These are phyloP conservation scores for Phyllostomus hastatus DNA, from an alignment of 2,113 vertebrate genomes.

Conservation along the genomic window DNA sequence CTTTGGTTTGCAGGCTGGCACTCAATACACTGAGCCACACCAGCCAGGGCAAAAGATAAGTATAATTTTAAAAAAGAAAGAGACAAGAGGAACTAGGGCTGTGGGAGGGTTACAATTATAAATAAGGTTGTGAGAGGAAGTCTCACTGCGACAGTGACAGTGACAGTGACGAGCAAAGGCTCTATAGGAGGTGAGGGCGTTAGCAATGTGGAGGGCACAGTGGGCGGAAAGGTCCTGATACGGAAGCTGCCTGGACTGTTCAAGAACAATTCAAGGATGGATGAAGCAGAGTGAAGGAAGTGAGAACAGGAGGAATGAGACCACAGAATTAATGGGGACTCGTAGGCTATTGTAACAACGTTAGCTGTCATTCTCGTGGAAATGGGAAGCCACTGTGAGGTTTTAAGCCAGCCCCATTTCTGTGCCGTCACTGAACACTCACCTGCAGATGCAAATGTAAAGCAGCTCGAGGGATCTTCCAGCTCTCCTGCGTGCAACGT, in stretches of 20 bases:
- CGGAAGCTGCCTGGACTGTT: neutral
- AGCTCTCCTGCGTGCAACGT: conserved; percentile 55
- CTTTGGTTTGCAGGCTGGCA: too few species aligned
- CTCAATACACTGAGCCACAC: too few species aligned
- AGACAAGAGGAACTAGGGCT: neutral
- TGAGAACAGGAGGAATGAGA: neutral
- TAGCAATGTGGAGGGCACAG: too few species aligned
- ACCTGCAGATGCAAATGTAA: conserved; percentile 73
- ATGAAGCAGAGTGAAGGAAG: neutral
- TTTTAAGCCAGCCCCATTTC: neutral
- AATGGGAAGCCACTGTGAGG: neutral
- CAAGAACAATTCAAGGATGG: neutral
- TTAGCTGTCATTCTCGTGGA: neutral
- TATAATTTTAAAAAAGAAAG: neutral
- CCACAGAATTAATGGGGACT: neutral
- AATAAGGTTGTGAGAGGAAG: neutral
- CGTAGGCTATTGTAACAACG: too few species aligned
- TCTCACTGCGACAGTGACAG: neutral
- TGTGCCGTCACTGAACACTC: conserved; percentile 68
- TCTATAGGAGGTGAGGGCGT: neutral
- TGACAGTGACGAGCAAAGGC: neutral
- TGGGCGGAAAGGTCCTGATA: neutral
- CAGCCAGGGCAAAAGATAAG: too few species aligned
- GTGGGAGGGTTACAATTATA: neutral
- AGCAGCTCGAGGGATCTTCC: conserved; percentile 48